These are phyloP conservation scores for Tokudaia muenninki DNA, from an alignment of 2,797 vertebrate species.

Conservation along the genomic window DNA sequence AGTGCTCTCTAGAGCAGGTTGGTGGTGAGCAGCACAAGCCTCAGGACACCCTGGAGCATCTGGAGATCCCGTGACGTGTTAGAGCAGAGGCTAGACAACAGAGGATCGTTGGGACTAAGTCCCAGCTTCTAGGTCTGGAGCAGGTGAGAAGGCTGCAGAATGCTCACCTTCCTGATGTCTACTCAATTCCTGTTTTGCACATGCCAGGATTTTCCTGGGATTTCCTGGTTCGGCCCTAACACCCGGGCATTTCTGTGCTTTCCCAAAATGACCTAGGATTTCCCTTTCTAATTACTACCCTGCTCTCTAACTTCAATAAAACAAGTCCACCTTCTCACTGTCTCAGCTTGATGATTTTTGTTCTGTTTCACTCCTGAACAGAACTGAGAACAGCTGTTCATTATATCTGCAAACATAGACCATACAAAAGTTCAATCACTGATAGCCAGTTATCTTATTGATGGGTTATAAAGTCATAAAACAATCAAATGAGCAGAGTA, in stretches of 20 bases:
- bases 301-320: neutral
- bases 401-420: constrained; percentile 67
- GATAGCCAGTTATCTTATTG: constrained; percentile 36
- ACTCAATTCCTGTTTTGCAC: neutral
- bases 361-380: constrained; percentile 44
- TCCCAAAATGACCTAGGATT: constrained; percentile 44
- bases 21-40: constrained; percentile 73
- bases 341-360: constrained; percentile 28
- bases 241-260: neutral
- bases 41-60: constrained; percentile 71
- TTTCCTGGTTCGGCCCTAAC: neutral
- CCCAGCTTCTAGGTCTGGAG: neutral
- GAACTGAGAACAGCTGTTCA: constrained; percentile 37
- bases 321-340: constrained; percentile 12
- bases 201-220: constrained; percentile 19
- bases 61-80: constrained; percentile 37
- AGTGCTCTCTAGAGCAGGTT: constrained; percentile 84
- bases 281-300: neutral
- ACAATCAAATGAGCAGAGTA: constrained; percentile 48
- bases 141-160: neutral
- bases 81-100: constrained; percentile 24
- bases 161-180: neutral
- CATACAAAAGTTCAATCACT: constrained; percentile 62
- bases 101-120: neutral
- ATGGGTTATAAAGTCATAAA: constrained; percentile 14